Evolutionary conservation across 2,113 vertebrate species (phyloP).

Genomic region (Elgaria multicarinata): DNA sequence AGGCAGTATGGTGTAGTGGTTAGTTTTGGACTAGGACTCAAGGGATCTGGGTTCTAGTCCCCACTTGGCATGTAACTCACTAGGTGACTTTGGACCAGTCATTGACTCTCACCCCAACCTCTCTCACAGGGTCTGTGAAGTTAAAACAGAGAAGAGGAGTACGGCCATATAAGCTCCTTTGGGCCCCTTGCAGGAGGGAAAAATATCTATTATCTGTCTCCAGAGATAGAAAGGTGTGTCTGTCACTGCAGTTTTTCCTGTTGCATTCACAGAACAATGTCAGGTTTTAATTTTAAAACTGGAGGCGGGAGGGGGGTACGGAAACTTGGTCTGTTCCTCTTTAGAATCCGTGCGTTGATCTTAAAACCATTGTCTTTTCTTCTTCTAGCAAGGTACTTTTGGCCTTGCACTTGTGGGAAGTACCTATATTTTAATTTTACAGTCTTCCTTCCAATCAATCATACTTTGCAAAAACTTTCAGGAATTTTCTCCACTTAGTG

Average conservation of each 20-base stretch:
- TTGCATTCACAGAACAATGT: not conserved
- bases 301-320: too few relatives aligned
- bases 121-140: too few relatives aligned
- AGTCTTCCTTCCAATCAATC: slow-evolving; percentile 62
- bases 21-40: too few relatives aligned
- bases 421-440: slow-evolving; percentile 54
- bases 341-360: slow-evolving; percentile 43
- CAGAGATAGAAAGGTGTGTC: not conserved
- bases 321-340: not conserved
- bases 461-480: slow-evolving; percentile 58
- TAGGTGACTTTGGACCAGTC: too few relatives aligned
- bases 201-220: not conserved
- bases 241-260: not conserved
- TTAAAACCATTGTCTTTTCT: slow-evolving; percentile 10
- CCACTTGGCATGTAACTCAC: too few relatives aligned
- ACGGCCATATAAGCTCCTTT: too few relatives aligned
- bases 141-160: too few relatives aligned
- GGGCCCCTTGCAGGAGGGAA: too few relatives aligned
- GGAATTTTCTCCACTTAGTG: slow-evolving; percentile 59
- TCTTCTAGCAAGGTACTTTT: slow-evolving; percentile 50
- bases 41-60: too few relatives aligned
- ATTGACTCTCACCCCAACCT: too few relatives aligned
- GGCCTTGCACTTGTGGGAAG: slow-evolving; percentile 65
- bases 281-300: not conserved
- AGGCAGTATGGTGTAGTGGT: not conserved